Base-by-base conservation (phyloP, 2,888 invertebrate species). In the Cybosia mesomella region DNA sequence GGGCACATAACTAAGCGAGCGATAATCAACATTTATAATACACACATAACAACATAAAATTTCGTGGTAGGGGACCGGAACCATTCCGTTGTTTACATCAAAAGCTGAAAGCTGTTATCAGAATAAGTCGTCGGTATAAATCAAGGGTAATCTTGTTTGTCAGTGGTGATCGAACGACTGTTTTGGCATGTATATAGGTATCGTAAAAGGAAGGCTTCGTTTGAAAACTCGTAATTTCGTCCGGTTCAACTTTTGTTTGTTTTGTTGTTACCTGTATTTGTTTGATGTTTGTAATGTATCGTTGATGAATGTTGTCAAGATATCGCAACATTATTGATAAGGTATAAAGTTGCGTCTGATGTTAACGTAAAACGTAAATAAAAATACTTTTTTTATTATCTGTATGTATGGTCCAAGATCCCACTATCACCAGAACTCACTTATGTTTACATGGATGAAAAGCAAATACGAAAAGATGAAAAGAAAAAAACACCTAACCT, bases 101-200 rank as follows among this genome's bases (percentile, higher is more conserved):
- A 87, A 87, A 86, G 84, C 85, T 87, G 82, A 87, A 89, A 85
- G 87, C 87, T 89, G 89, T 87, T 91, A 90, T 89, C 90, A 87
- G 87, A 84, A 88, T 87, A 87, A 87, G 88, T 88, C 86, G 81
- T 82, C 80, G 85, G 85, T 86, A 91, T 90, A 90, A 89, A 90
- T 89, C 89, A 89, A 83, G 81, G 77, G 81, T 89, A 89, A 90
- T 89, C 89, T 89, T 89, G 89, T 90, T 89, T 90, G 88, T 87
- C 84, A 83, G 85, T 78, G 83, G 82, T 83, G 85, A 84, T 85
- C 84, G 83, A 87, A 85, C 84, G 85, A 82, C 81, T 86, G 86
- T 86, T 86, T 87, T 85, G 85, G 80, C 82, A 76, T 79, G 65
- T 73, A 72, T 70, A 68, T 69, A 72, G 58, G 58, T 66, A 71